phyloP scores from a whole-genome alignment of 2,113 vertebrate genomes.

The Vombatus ursinus region DNA sequence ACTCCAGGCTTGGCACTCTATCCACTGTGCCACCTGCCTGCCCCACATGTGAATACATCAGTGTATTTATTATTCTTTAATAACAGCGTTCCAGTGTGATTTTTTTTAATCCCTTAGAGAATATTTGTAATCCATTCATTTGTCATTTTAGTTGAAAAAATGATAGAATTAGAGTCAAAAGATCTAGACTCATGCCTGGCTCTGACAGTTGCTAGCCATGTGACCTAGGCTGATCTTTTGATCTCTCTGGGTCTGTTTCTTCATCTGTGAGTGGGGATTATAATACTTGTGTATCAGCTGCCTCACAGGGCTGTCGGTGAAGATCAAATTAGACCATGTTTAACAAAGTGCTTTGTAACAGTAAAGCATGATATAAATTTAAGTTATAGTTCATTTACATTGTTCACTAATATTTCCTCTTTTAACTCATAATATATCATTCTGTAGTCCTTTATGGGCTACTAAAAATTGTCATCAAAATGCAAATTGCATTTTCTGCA shows the following conservation, averaged over 20 bases:
- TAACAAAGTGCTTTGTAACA: neutral
- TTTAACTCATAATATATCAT: neutral
- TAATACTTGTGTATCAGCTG: neutral
- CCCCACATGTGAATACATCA: neutral
- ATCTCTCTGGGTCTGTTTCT: no score
- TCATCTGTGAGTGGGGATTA: neutral
- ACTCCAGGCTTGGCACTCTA: neutral
- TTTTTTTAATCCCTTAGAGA: neutral
- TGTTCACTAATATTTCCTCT: neutral
- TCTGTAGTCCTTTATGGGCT: neutral
- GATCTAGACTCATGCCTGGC: neutral
- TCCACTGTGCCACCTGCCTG: neutral
- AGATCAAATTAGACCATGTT: neutral
- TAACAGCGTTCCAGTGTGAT: neutral
- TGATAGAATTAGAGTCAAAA: neutral
- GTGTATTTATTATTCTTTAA: neutral
- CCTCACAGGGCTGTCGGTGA: neutral
- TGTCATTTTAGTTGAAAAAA: neutral
- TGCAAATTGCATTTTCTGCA: neutral
- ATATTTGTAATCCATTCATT: neutral
- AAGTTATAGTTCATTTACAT: neutral
- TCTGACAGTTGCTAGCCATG: neutral
- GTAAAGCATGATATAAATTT: neutral
- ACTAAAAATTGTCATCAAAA: neutral
- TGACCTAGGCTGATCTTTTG: neutral